Base-by-base conservation (phyloP, 2,888 invertebrate genomes). In the Ischnura elegans region DNA sequence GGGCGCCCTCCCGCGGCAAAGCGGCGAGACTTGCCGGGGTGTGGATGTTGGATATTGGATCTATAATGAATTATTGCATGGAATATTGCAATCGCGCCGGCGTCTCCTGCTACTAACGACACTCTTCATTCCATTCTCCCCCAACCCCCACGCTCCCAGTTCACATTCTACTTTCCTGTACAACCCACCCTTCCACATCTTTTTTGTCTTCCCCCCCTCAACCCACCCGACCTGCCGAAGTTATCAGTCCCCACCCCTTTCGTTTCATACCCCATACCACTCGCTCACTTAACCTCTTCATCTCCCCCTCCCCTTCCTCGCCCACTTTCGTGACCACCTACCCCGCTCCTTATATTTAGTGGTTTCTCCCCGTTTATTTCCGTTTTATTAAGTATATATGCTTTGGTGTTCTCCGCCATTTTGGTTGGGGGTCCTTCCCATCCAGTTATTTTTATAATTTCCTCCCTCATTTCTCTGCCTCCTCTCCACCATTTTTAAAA, bases 21-120 rank as follows among this genome's bases (percentile, higher is more conserved):
- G 86, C 25, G 86, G 13, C 25, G 86, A 45, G 86, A 8, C 8
- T 29, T 36, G 61, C n/a, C 21, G 6, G 25, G 87, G n/a, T 51
- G 90, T 90, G 90, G 90, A 90, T 90, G 90, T 90, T 90, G 90
- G 90, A 90, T 90, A 90, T 90, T 90, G 90, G 90, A 90, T 90
- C 90, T 90, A 90, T 90, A 90, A 90, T 90, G 90, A 90, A 90
- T 90, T 90, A 90, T 90, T 90, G 90, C 90, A 90, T 66, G 90
- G 90, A 90, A 90, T 90, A 90, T 90, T 90, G 90, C 90, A 90
- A 90, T 90, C 90, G 90, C 90, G 87, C 87, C 87, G 87, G 87
- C 51, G 90, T 90, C 90, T 61, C 90, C 61, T 90, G 90, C 90
- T 66, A 42, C 61, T 90, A 90, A 90, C 90, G 90, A 90, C 90